These are phyloP conservation scores for Sitta europaea DNA, from an alignment of 2,113 vertebrate species.

Conservation along the genomic window DNA sequence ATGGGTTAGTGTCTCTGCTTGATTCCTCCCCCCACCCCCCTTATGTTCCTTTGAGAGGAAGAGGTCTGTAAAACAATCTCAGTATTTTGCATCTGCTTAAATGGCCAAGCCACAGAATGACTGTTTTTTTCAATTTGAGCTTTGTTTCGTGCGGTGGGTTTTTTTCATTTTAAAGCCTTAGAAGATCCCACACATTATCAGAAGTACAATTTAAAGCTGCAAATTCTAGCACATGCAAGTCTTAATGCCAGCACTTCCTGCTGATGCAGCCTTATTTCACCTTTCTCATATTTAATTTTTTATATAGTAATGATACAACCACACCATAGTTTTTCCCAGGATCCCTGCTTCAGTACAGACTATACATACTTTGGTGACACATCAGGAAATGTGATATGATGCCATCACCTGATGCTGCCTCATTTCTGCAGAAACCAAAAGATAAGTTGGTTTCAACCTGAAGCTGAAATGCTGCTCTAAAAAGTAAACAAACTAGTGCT, in stretches of 20 bases:
- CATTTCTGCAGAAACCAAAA: constrained; percentile 67
- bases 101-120: constrained; percentile 14
- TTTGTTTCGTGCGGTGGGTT: neutral
- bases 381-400: constrained; percentile 66
- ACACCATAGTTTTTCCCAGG: constrained; percentile 23
- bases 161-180: neutral
- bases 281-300: neutral
- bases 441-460: constrained; percentile 65
- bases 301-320: constrained; percentile 5
- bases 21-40: constrained; percentile 14
- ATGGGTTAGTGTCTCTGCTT: neutral
- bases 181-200: neutral
- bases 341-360: constrained; percentile 59
- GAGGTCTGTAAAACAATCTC: constrained; percentile 5
- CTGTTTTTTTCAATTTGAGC: neutral
- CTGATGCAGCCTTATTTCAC: constrained; percentile 25
- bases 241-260: constrained; percentile 45
- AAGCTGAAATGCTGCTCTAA: constrained; percentile 56
- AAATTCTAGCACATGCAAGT: constrained; percentile 50
- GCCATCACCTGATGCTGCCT: constrained; percentile 67
- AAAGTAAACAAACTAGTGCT: constrained; percentile 49
- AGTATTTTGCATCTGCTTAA: constrained; percentile 28
- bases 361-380: constrained; percentile 63
- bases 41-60: neutral
- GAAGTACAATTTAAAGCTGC: constrained; percentile 22